Evolutionary conservation across 2,797 vertebrate species (phyloP).

Genomic region (Mastacembelus armatus): DNA sequence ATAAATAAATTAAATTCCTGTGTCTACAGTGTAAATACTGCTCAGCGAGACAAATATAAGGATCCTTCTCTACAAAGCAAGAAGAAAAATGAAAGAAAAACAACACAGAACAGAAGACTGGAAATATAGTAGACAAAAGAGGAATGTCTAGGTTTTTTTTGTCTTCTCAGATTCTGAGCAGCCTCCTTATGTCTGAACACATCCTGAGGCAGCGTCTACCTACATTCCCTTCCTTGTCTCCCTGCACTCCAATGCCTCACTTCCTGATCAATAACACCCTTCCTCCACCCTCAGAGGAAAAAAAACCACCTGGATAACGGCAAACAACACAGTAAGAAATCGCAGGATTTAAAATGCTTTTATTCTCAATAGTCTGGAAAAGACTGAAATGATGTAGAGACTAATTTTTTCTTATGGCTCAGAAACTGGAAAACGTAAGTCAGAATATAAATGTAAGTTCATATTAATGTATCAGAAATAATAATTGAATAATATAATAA

Average conservation of each 20-base stretch:
- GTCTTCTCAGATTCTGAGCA: slow-evolving; percentile 25
- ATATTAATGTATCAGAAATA: no score
- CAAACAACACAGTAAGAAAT: no score
- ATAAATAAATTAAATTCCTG: neutral
- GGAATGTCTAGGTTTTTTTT: neutral
- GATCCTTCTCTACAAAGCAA: neutral
- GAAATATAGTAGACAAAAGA: slow-evolving; percentile 20
- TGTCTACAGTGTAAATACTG: neutral
- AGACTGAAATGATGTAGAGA: no score
- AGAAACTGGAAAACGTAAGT: no score
- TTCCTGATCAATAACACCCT: slow-evolving; percentile 61
- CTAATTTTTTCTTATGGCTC: no score
- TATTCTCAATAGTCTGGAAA: no score
- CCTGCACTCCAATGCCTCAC: slow-evolving; percentile 20
- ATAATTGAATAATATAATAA: no score
- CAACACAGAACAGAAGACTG: neutral
- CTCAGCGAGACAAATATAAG: neutral
- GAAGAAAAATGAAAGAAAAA: neutral
- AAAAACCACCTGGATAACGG: slow-evolving; percentile 14
- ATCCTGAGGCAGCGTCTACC: slow-evolving; percentile 31
- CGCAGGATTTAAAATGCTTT: no score
- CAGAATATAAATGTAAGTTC: no score
- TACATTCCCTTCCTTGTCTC: slow-evolving; percentile 20
- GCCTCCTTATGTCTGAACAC: slow-evolving; percentile 36
- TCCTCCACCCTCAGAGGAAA: slow-evolving; percentile 26